A percentile compares a stretch with the other conserved stretches of the same genome.
Conservation (phyloP, 2,113 vertebrate species). For the Rhinichthys klamathensis region DNA sequence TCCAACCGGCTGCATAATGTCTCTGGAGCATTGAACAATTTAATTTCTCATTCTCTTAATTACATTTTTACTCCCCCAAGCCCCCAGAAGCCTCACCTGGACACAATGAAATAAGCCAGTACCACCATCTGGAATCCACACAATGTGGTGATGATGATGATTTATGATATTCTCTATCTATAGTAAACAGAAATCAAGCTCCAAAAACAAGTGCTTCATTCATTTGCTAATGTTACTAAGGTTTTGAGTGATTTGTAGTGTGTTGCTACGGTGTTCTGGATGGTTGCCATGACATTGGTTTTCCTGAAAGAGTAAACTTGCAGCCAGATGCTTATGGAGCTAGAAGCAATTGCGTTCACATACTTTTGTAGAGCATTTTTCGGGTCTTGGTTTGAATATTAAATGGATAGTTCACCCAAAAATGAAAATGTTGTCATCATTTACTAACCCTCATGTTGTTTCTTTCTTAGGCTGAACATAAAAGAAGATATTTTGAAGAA, state of each 20-base stretch:
- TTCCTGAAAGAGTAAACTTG: neutral
- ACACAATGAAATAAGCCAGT: conserved; percentile 13
- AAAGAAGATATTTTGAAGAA: no score
- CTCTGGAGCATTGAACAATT: conserved; percentile 35
- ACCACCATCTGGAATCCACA: conserved; percentile 22
- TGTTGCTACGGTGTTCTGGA: neutral
- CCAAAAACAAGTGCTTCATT: neutral
- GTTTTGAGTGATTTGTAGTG: neutral
- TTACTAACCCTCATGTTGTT: no score
- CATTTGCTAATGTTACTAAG: neutral
- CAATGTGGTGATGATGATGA: conserved; percentile 16
- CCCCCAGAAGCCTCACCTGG: conserved; percentile 14
- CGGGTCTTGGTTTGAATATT: neutral
- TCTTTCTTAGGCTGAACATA: no score
- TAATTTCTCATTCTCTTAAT: conserved; percentile 43
- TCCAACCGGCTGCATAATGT: conserved; percentile 14
- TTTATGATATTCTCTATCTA: conserved; percentile 15
- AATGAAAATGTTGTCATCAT: neutral
- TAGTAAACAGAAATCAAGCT: conserved; percentile 16
- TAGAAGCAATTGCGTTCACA: neutral
- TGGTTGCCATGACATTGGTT: neutral
- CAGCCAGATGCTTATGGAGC: no score
- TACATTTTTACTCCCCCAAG: conserved; percentile 23
- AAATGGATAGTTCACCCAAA: neutral
- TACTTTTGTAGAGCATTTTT: neutral